Base-by-base conservation (phyloP, 2,113 vertebrate species). In the Heloderma charlesbogerti region DNA sequence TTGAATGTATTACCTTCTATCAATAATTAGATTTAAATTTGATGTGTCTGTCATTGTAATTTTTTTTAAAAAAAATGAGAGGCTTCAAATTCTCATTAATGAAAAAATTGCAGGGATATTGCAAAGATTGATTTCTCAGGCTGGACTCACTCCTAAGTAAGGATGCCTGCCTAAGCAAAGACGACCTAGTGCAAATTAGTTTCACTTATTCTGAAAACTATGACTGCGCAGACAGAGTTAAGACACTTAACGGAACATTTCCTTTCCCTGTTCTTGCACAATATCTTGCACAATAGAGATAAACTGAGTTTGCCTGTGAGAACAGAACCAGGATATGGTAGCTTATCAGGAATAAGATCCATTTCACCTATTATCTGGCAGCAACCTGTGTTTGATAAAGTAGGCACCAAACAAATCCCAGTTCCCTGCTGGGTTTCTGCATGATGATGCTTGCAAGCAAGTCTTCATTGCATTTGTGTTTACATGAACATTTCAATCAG, bases 111-210 rank as follows among this genome's bases (percentile, higher is more conserved):
- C 69, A 89, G 37, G 27, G 27, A 45, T 34, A 43, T 57, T 75
- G 80, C 69, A 89, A 45, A 60, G 37, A 45, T 34, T n/a, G 80
- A 63, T 72, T 83, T 82, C 88, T 57, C 71, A 82, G 22, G 67
- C 6, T 34, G 6, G 48, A 5, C 6, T 83, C 40, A 29, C 29
- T 16, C 20, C 60, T 89, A 63, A 74, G 63, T 63, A 75, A 89
- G 37, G 29, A 29, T 40, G 80, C 31, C 40, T 60, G 67, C 22
- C 40, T 63, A 88, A 88, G 2, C 15, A 45, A 88, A 71, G 66
- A 81, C 8, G 45, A 71, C 18, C 22, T n/a, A 51, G 13, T 40
- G 34, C 13, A 71, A 69, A 88, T 88, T 69, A 51, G 63, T 27
- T 79, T 51, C 27, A 20, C 54, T 85, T 67, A 31, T 34, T 31